A percentile compares a stretch with the other conserved stretches of the same genome.
Conservation (phyloP, 2,797 vertebrate species). For the Capromys pilorides region DNA sequence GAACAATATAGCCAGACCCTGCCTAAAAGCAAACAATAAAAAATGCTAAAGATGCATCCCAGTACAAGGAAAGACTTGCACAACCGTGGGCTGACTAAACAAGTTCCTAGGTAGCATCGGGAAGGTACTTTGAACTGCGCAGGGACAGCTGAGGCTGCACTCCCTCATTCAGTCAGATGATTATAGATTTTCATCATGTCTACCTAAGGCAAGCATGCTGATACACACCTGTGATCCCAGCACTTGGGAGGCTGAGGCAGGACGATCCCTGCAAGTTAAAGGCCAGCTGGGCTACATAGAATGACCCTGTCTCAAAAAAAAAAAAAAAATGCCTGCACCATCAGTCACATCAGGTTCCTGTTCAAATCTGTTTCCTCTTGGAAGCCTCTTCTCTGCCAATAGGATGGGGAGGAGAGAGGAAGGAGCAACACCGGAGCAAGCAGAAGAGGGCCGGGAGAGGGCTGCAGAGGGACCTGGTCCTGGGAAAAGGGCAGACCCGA, state of each 20-base stretch:
- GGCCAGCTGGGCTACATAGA: neutral
- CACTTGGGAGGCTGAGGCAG: neutral
- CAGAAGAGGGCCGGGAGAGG: neutral
- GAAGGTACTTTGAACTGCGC: neutral
- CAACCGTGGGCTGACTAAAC: neutral
- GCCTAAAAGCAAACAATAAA: neutral
- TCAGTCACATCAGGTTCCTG: neutral
- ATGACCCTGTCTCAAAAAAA: neutral
- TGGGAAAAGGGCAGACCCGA: neutral
- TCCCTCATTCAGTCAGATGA: neutral
- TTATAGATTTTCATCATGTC: neutral
- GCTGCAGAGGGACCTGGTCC: neutral
- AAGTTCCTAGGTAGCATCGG: accelerated
- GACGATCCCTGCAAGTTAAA: neutral
- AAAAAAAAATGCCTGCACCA: neutral
- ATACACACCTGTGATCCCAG: neutral
- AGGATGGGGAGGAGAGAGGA: neutral
- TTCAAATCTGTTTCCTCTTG: neutral
- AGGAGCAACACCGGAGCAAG: neutral
- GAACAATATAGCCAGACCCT: neutral
- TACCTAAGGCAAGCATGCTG: neutral
- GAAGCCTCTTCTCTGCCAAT: neutral
- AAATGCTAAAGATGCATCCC: neutral
- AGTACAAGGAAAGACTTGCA: neutral
- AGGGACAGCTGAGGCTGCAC: too few species aligned